phyloP scores from a whole-genome alignment of 2,113 vertebrate genomes.

The Periophthalmodon schlosseri region DNA sequence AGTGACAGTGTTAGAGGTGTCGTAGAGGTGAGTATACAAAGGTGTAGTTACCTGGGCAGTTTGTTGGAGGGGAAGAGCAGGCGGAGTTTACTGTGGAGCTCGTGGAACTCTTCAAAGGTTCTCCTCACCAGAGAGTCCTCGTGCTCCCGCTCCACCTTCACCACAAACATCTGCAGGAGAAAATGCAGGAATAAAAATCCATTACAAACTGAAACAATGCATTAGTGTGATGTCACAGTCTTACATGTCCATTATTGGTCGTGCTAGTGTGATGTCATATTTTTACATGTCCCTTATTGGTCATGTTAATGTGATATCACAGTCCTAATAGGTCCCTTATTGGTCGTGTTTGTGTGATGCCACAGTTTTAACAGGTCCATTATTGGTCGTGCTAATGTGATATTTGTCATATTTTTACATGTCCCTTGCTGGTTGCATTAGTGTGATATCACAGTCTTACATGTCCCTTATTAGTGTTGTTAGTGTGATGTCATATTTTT shows the following conservation, averaged over 20 bases:
- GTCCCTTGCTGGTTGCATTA: neutral
- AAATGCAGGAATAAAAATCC: neutral
- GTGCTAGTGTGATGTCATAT: neutral
- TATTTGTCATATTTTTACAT: neutral
- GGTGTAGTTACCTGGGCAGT: conserved; percentile 84
- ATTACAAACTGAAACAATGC: no score
- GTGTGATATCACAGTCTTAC: neutral
- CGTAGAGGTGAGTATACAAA: neutral
- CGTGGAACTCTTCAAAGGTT: conserved; percentile 95
- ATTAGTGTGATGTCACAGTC: neutral
- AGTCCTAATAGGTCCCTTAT: neutral
- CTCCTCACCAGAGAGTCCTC: conserved; percentile 86
- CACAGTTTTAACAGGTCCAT: neutral
- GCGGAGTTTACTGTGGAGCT: conserved; percentile 91
- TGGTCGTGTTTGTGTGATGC: neutral
- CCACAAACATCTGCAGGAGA: conserved; percentile 83
- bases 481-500: neutral
- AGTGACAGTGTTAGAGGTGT: no score
- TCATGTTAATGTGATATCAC: neutral
- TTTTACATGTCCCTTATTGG: neutral
- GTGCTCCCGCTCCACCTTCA: conserved; percentile 89
- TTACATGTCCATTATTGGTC: neutral
- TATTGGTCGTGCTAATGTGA: neutral
- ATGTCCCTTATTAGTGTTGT: neutral
- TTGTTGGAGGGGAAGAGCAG: conserved; percentile 90